Evolutionary conservation across 2,888 invertebrate species (phyloP).

Genomic region (Sphaeridia pumilis): DNA sequence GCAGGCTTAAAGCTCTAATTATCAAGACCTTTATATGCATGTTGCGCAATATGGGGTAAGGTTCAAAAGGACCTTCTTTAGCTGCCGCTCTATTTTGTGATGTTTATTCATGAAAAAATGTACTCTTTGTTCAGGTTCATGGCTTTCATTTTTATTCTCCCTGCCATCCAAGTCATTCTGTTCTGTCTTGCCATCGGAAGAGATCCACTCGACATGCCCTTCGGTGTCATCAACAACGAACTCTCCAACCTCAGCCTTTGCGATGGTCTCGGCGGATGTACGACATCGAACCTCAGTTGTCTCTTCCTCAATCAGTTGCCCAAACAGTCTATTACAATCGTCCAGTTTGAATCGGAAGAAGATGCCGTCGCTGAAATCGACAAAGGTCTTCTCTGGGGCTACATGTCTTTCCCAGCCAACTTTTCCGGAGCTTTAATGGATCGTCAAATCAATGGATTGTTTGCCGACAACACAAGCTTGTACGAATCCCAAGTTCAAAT

Average conservation of each 20-base stretch:
- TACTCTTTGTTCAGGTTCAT: constrained; percentile 56
- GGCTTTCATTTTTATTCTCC: constrained; percentile 84
- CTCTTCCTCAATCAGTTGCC: constrained; percentile 65
- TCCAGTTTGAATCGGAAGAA: constrained; percentile 40
- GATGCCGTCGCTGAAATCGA: constrained; percentile 61
- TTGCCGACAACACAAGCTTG: constrained; percentile 73
- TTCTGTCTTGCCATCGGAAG: constrained; percentile 86
- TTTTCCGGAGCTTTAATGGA: constrained; percentile 78
- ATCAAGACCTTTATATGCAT: constrained; percentile 80
- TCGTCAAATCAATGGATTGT: constrained; percentile 63
- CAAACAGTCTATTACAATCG: constrained; percentile 55
- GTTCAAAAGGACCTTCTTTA: background rate
- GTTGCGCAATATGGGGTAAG: constrained; percentile 82
- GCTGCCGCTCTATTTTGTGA: background rate
- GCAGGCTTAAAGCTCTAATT: constrained; percentile 51
- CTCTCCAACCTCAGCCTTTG: constrained; percentile 41
- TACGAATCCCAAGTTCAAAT: constrained; percentile 76
- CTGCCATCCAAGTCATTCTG: constrained; percentile 86
- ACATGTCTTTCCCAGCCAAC: constrained; percentile 74
- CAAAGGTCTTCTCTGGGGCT: constrained; percentile 74
- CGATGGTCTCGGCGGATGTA: constrained; percentile 52
- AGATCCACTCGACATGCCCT: constrained; percentile 66
- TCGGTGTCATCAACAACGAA: constrained; percentile 76
- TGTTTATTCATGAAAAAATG: background rate
- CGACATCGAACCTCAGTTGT: constrained; percentile 61